phyloP scores from a whole-genome alignment of 2,888 invertebrate species.

The Beris chalybata region DNA sequence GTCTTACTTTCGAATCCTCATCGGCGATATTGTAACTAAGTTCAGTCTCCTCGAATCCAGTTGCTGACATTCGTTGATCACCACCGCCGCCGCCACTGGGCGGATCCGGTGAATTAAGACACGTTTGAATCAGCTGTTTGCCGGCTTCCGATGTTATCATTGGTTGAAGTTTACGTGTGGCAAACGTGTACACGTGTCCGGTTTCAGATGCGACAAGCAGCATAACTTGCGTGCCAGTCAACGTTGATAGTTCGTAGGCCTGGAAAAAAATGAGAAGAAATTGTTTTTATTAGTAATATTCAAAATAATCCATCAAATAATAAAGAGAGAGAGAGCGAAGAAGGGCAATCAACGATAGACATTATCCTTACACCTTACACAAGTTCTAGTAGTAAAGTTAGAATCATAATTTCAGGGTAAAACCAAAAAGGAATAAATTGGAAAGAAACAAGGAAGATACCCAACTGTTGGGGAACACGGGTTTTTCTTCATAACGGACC shows the following conservation, averaged over 20 bases:
- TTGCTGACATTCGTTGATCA: constrained; percentile 97
- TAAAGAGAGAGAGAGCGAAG: too few relatives aligned
- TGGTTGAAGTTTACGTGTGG: constrained; percentile 96
- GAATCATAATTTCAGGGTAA: too few relatives aligned
- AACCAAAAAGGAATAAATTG: too few relatives aligned
- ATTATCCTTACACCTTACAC: too few relatives aligned
- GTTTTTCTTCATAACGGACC: too few relatives aligned
- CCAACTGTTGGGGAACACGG: too few relatives aligned
- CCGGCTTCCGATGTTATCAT: constrained; percentile 99
- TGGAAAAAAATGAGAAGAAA: constrained; percentile 59
- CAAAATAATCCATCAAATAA: too few relatives aligned
- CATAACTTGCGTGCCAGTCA: constrained; percentile 99
- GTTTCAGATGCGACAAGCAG: constrained; percentile 97
- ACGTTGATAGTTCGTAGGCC: constrained; percentile 98
- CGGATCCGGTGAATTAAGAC: constrained; percentile 95
- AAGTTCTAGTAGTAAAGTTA: too few relatives aligned
- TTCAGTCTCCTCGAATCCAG: constrained; percentile 98
- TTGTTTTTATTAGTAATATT: background rate
- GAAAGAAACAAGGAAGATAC: too few relatives aligned
- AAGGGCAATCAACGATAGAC: too few relatives aligned
- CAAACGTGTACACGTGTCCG: constrained; percentile 99
- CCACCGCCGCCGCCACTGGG: constrained; percentile 68
- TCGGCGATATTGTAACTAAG: constrained; percentile 94
- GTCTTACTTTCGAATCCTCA: constrained; percentile 96
- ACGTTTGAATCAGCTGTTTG: constrained; percentile 97